Base-by-base conservation (phyloP, 1,140 invertebrate species). In the Habropoda laboriosa region DNA sequence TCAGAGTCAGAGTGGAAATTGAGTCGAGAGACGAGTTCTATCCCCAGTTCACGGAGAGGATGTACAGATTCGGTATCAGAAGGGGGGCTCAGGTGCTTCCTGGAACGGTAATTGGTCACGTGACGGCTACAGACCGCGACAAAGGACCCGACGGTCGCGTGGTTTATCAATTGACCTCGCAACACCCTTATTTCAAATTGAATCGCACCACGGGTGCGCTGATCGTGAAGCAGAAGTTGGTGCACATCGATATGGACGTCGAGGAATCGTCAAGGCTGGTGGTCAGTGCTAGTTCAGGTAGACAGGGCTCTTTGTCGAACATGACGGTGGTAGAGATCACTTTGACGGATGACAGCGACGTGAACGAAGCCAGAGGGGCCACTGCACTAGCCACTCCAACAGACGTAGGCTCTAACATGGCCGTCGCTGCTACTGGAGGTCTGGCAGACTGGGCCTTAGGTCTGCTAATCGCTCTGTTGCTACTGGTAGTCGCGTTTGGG, bases 21-120 rank as follows among this genome's bases (percentile, higher is more conserved):
- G 96, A 98, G 86, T 98, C 98, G 70, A 94, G 96, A 80, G 98
- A 99, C 91, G 98, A 99, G 92, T 99, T 97, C 92, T 95, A 96
- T 89, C 98, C 98, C 0, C 96, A 97, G 83, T 99, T 99, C 88
- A 96, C 96, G 0, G 96, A 98, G 89, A 94, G 96, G 70, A 96
- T 96, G 2, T 99, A 99, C 91, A 95, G 95, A 79, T 99, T 99
- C 91, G 92, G 94, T 7, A 93, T 98, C 32, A 95, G 95, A 5
- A 95, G 95, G 16, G 95, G 95, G 35, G 94, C 95, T 13, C 94
- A 94, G 64, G 91, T 94, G 53, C 83, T 96, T 13, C 95, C 96
- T 0, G 98, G 98, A 2, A 96, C 96, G 86, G 93, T 97, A 3
- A 95, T 99, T 6, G 98, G 98, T 0, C 95, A 96, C 86, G 97